phyloP scores from a whole-genome alignment of 1,140 invertebrate genomes.

The Pollicipes pollicipes region DNA sequence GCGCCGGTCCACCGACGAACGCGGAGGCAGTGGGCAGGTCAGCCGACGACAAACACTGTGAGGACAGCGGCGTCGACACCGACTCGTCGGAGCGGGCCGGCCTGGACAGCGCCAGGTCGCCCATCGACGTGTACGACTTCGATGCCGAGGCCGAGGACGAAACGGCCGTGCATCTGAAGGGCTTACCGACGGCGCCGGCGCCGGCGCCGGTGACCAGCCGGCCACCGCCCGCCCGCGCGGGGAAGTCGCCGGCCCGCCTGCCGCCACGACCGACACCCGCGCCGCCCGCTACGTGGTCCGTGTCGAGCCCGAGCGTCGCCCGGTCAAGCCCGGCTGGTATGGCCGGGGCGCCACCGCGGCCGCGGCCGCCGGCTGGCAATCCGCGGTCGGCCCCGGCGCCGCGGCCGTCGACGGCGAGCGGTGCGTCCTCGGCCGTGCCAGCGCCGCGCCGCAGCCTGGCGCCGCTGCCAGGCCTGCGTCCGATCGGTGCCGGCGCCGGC shows the following conservation, averaged over 20 bases:
- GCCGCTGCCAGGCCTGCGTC: background rate
- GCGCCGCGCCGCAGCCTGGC: background rate
- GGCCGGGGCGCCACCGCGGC: too few species aligned
- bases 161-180: background rate
- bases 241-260: too few species aligned
- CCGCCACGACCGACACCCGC: too few species aligned
- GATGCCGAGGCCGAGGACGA: conserved; percentile 3
- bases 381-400: too few species aligned
- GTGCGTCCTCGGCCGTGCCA: background rate
- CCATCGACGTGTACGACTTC: conserved; percentile 3
- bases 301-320: background rate
- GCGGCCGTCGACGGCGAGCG: too few species aligned
- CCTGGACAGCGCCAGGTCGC: background rate
- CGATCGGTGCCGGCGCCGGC: background rate
- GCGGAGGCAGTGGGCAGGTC: too few species aligned
- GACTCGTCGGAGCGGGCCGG: background rate
- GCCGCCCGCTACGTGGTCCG: too few species aligned
- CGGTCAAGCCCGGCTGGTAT: background rate
- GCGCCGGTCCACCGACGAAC: too few species aligned
- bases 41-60: background rate
- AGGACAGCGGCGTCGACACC: background rate
- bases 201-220: too few species aligned
- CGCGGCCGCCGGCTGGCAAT: too few species aligned
- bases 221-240: too few species aligned
- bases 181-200: background rate